Base-by-base conservation (phyloP, 2,888 invertebrate genomes). In the Slavum lentiscoides region DNA sequence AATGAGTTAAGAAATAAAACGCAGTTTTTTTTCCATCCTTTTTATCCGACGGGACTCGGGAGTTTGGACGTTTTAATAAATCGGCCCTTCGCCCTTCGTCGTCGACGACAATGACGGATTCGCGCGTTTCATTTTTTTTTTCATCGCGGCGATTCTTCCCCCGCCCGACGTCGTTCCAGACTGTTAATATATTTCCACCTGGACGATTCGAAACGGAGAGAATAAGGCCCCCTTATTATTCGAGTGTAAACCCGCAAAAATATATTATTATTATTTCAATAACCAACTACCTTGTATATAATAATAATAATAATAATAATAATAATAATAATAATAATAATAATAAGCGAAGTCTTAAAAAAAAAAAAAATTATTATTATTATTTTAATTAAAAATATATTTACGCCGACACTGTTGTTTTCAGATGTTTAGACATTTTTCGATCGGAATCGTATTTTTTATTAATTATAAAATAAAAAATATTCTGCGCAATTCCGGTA, bases 21-120 rank as follows among this genome's bases (percentile, higher is more conserved):
- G 30, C 23, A 49, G 15, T 49, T 69, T 49, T 69, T 61, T 69
- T 61, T 30, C 37, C 21, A 39, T 39, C 39, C 53, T 62, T 69
- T 77, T 75, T 30, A 49, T 59, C 68, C 75, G n/a, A 59, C 23
- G 53, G 21, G 13, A 69, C 49, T 49, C 23, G 69, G 62, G 61
- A 77, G 49, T 77, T 70, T 70, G 77, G 66, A 69, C 77, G 69
- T 69, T 77, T 62, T 77, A 77, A 77, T 77, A 77, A 77, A 77
- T 77, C 61, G 77, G 53, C 21, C 61, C 15, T 59, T 58, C 58
- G 66, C 75, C 30, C 61, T 55, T 21, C 39, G 37, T 17, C 37
- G n/a, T 17, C 61, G 49, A 37, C 69, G 77, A 77, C 77, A 77
- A 69, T 77, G 77, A 77, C 77, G 69, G 69, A 77, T 77, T 15